A percentile compares a stretch with the other conserved stretches of the same genome.
These are phyloP conservation scores for Myripristis murdjan DNA, from an alignment of 2,797 vertebrate genomes.

Conservation along the genomic window DNA sequence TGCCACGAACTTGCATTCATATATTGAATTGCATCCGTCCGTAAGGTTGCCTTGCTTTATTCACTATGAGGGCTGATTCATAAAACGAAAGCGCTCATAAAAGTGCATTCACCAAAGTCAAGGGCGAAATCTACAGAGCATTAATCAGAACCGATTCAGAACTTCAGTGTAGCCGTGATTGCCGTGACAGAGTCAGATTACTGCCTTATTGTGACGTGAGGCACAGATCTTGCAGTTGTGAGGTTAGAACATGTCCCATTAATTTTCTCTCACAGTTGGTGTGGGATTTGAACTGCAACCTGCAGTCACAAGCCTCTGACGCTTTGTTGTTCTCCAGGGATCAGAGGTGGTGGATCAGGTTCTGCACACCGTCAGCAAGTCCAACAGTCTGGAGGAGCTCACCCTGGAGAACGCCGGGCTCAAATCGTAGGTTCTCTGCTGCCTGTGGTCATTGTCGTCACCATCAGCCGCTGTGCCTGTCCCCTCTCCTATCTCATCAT, in stretches of 20 bases:
- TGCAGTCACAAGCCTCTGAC: too few relatives aligned
- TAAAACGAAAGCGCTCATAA: not conserved
- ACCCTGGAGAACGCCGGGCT: conserved; percentile 93
- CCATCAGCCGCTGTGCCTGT: conserved; percentile 8
- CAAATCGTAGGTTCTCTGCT: conserved; percentile 88
- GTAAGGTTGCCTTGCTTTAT: not conserved
- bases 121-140: not conserved
- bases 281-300: too few relatives aligned
- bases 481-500: conserved; percentile 33
- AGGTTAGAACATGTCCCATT: too few relatives aligned
- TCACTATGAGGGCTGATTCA: not conserved
- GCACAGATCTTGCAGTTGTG: too few relatives aligned
- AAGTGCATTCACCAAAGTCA: not conserved
- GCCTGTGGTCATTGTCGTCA: conserved; percentile 15
- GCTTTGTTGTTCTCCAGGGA: conserved; percentile 79
- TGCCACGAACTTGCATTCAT: too few relatives aligned
- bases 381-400: conserved; percentile 93
- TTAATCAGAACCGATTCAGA: not conserved
- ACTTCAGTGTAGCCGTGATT: not conserved
- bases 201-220: too few relatives aligned
- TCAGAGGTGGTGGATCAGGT: conserved; percentile 95
- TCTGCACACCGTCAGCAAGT: conserved; percentile 93
- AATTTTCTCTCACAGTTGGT: too few relatives aligned
- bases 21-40: not conserved
- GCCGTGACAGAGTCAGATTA: not conserved